Evolutionary conservation across 2,797 vertebrate species (phyloP).

Genomic region (Phoxinus dragarum): DNA sequence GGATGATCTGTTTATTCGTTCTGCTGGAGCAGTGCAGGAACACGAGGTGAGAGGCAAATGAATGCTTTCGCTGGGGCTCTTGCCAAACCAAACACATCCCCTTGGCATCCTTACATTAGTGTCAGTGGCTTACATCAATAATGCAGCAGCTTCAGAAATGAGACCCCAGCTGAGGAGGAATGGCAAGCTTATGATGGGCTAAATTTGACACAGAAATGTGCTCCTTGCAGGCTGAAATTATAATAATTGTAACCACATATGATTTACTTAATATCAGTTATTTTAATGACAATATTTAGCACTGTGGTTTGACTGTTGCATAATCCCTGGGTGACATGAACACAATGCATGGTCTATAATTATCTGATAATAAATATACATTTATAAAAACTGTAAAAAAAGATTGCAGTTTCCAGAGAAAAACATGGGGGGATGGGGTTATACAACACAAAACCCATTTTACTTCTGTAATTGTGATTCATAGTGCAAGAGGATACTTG

Average conservation of each 20-base stretch:
- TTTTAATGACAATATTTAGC: constrained; percentile 36
- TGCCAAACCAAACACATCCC: constrained; percentile 56
- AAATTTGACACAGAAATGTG: constrained; percentile 39
- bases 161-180: constrained; percentile 43
- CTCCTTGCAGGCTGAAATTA: constrained; percentile 27
- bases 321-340: neutral
- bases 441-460: neutral
- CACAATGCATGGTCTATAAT: neutral
- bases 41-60: constrained; percentile 52
- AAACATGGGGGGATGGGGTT: neutral
- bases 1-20: constrained; percentile 51
- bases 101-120: constrained; percentile 53
- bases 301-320: constrained; percentile 13
- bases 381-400: constrained; percentile 11
- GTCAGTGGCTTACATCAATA: constrained; percentile 50
- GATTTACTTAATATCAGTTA: constrained; percentile 35
- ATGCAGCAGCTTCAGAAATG: constrained; percentile 48
- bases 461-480: neutral
- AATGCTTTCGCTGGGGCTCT: constrained; percentile 43
- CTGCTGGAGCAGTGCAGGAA: constrained; percentile 45
- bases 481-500: neutral
- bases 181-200: constrained; percentile 38
- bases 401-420: constrained; percentile 6
- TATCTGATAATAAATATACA: neutral
- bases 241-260: constrained; percentile 37